Evolutionary conservation across 2,113 vertebrate species (phyloP).

Genomic region (Thamnophis sirtalis): DNA sequence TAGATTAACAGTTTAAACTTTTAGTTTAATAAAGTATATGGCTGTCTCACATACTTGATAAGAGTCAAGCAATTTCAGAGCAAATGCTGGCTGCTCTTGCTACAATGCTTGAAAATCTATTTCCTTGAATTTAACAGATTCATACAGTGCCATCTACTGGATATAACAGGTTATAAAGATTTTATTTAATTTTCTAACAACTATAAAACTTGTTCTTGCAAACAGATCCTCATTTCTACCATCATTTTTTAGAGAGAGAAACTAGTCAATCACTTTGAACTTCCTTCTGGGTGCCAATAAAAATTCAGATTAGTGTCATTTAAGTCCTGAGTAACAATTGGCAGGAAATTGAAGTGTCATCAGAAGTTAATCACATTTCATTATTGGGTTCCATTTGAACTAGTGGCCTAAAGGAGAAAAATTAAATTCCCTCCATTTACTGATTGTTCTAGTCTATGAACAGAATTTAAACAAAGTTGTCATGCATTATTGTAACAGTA

Average conservation of each 20-base stretch:
- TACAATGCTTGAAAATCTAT: background rate
- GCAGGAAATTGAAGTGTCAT: background rate
- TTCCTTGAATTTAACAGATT: constrained; percentile 12
- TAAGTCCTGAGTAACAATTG: accelerated
- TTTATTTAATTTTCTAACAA: background rate
- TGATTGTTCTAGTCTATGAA: background rate
- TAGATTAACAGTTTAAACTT: background rate
- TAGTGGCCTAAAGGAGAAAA: background rate
- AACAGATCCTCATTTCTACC: background rate
- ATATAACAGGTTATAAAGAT: background rate
- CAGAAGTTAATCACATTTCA: constrained; percentile 11
- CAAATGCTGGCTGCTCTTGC: background rate
- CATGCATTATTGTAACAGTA: background rate
- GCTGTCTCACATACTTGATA: background rate
- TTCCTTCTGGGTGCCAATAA: accelerated
- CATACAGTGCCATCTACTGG: constrained; percentile 61
- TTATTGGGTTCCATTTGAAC: background rate
- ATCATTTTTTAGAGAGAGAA: accelerated
- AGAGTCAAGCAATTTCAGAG: background rate
- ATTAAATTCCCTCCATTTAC: background rate
- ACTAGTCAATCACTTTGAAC: accelerated
- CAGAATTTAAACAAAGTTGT: background rate
- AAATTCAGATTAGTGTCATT: accelerated
- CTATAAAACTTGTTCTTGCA: background rate
- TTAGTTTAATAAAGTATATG: background rate